phyloP scores from a whole-genome alignment of 2,113 vertebrate species.

The Phaethornis superciliosus region DNA sequence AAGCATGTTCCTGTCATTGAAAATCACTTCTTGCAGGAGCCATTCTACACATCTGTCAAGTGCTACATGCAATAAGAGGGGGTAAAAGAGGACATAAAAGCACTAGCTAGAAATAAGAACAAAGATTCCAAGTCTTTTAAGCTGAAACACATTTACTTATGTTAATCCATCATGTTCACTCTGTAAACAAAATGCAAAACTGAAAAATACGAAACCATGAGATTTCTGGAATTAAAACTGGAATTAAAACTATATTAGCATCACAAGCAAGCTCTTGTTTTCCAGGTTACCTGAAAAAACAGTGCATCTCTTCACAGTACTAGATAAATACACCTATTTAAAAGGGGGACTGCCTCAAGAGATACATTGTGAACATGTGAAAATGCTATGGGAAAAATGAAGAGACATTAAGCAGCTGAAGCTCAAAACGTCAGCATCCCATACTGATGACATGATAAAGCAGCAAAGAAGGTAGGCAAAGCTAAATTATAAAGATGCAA shows the following conservation, averaged over 20 bases:
- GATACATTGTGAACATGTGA: background rate
- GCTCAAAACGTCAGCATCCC: background rate
- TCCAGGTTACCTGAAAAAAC: background rate
- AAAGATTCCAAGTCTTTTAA: background rate
- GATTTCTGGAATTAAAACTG: background rate
- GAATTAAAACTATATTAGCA: background rate
- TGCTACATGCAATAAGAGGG: background rate
- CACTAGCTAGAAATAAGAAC: background rate
- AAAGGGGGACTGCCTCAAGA: background rate
- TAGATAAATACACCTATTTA: rapidly evolving
- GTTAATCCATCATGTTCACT: background rate
- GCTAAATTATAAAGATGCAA: background rate
- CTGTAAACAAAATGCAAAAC: background rate
- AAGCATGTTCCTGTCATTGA: background rate
- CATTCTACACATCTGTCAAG: background rate
- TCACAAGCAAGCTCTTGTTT: background rate
- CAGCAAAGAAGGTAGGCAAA: background rate
- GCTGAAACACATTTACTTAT: background rate
- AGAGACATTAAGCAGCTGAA: background rate
- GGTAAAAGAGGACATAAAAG: background rate
- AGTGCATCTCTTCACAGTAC: background rate
- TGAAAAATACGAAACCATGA: background rate
- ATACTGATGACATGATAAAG: background rate
- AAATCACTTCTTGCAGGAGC: constrained; percentile 19
- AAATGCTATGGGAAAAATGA: background rate